Percentiles rank a stretch among this genome's conserved stretches.
Evolutionary conservation across 2,888 invertebrate species (phyloP).

Genomic region (Chromoteleia sp.): DNA sequence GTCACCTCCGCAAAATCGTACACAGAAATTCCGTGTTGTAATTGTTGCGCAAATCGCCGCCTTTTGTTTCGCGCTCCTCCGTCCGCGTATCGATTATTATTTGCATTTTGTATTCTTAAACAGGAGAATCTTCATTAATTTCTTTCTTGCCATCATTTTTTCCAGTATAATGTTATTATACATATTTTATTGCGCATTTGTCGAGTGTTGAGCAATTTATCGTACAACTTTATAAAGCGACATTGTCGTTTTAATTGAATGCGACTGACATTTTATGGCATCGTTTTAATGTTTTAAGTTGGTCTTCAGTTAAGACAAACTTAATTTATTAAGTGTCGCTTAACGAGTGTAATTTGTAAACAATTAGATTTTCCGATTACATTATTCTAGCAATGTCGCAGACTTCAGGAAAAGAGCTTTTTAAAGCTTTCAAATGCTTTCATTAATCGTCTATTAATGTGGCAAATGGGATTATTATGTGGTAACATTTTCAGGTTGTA

Average conservation of each 20-base stretch:
- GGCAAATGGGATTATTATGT: not conserved
- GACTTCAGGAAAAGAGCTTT: too few species aligned
- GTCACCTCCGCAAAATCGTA: constrained; percentile 69
- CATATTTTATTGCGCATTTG: constrained; percentile 54
- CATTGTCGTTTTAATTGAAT: constrained; percentile 45
- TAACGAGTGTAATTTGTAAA: too few species aligned
- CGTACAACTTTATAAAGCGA: constrained; percentile 46
- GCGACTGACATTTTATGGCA: constrained; percentile 21
- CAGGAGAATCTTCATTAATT: constrained; percentile 70
- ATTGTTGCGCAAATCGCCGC: constrained; percentile 67
- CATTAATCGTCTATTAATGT: too few species aligned
- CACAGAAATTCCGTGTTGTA: constrained; percentile 58
- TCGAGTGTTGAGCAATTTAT: constrained; percentile 56
- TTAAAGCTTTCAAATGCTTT: too few species aligned
- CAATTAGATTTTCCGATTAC: not conserved
- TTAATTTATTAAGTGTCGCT: not conserved
- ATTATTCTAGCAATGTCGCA: too few species aligned
- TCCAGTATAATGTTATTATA: constrained; percentile 40
- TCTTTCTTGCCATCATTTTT: constrained; percentile 43
- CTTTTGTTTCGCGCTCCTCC: constrained; percentile 66
- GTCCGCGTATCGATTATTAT: constrained; percentile 64
- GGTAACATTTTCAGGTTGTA: constrained; percentile 85
- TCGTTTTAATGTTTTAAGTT: constrained; percentile 15
- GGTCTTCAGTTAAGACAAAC: not conserved
- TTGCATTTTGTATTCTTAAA: constrained; percentile 64